Evolutionary conservation across 1,140 invertebrate genomes (phyloP), one percentile per base, ranked within the genome.

Genomic region (Lepidotrigona ventralis): DNA sequence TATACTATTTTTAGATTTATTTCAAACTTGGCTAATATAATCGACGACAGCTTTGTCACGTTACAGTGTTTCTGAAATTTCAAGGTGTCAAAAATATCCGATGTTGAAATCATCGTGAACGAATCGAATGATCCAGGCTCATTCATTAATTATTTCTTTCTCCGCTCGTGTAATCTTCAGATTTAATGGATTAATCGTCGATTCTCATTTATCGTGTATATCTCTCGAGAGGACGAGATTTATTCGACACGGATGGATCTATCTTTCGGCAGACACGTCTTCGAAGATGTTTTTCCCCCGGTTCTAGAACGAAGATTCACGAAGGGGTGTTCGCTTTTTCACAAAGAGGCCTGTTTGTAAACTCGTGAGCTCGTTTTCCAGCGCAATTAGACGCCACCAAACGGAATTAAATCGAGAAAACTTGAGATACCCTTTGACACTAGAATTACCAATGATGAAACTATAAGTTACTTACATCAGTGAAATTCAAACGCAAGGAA

Each of bases 341-440:
- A 23, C 14, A 14, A 21, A 1, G 39, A 3, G 2, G 8, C 17
- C 1, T 4, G 26, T 29, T 29, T 12, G 33, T 33, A 29, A 66
- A 66, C 26, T n/a, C 15, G 19, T 26, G 3, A 8, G 29, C 6
- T 29, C 63, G 15, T 11, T 33, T 29, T 51, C 33, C 17, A 8
- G 12, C 9, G 26, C 72, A 66, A 81, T 81, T 76, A 75, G 29
- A 46, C 15, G 17, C n/a, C 2, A 14, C 11, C 46, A 4, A 29
- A 54, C 9, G 72, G 72, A 70, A 83, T 71, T 69, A 83, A 77
- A 74, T 39, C 53, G 39, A 5, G 74, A 58, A 54, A 68, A 77
- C 58, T 60, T 23, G 19, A 51, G 75, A 39, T 33, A 9, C 39
- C 58, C 60, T 71, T 79, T 58, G 8, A 46, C 39, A 46, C 39